Evolutionary conservation across 2,797 vertebrate species (phyloP).

Genomic region (Sphenopsis melanotis): DNA sequence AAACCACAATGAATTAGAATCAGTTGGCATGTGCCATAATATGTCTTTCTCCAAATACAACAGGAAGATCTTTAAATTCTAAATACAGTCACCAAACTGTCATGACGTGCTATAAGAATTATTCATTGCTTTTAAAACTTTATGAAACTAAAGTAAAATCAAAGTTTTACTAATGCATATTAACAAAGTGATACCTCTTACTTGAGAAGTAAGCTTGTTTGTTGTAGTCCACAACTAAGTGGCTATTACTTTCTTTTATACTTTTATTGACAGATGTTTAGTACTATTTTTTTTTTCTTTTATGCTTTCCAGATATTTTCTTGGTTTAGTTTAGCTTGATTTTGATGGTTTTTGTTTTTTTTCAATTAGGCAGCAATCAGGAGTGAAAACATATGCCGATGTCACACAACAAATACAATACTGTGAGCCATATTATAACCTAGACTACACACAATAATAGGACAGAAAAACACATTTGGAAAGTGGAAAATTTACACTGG

Average conservation of each 20-base stretch:
- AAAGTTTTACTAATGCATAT: not conserved
- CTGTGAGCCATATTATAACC: not conserved
- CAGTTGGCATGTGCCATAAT: conserved; percentile 24
- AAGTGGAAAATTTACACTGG: not conserved
- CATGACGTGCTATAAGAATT: not conserved
- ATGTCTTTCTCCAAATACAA: not conserved
- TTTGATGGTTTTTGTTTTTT: not conserved
- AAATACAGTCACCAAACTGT: not conserved
- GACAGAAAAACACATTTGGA: not conserved
- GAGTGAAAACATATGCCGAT: not conserved
- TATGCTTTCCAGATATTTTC: not conserved
- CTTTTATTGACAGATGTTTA: not conserved
- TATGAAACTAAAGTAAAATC: not conserved
- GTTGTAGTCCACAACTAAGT: not conserved
- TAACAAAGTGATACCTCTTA: not conserved
- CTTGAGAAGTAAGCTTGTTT: not conserved
- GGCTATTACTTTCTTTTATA: not conserved
- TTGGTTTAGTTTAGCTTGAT: not conserved
- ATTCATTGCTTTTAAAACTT: conserved; percentile 9
- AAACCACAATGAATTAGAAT: conserved; percentile 43
- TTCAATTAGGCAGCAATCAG: not conserved
- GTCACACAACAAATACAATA: not conserved
- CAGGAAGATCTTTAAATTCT: not conserved
- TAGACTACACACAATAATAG: not conserved
- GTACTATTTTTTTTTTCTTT: not conserved